Evolutionary conservation across 2,797 vertebrate genomes (phyloP).

Genomic region (Decapterus maruadsi): DNA sequence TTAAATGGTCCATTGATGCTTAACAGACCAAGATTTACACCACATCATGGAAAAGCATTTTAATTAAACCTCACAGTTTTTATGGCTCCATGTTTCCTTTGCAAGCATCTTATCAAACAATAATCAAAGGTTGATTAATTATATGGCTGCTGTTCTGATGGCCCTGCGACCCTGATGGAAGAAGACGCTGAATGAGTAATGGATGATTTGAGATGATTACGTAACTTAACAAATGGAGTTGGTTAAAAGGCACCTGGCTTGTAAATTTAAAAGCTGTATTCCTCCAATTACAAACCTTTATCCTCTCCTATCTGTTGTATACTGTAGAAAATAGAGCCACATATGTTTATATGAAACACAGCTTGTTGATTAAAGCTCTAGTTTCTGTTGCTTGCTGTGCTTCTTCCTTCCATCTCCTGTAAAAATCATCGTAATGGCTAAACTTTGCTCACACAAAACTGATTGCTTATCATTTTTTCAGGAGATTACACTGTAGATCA

Average conservation of each 20-base stretch:
- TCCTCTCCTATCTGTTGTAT: not conserved
- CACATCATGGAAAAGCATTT: not conserved
- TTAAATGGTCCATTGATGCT: not conserved
- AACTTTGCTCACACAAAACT: slow-evolving; percentile 18
- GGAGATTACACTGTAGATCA: slow-evolving; percentile 33
- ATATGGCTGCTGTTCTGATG: not conserved
- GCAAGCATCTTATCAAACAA: slow-evolving; percentile 1
- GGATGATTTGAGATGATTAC: not conserved
- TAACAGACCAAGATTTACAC: not conserved
- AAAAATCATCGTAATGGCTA: slow-evolving; percentile 38
- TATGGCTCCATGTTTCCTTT: not conserved
- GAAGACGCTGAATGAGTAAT: not conserved
- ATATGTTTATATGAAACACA: slow-evolving; percentile 10
- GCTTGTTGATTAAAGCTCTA: not conserved
- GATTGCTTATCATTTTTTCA: slow-evolving; percentile 42
- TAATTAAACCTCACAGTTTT: not conserved
- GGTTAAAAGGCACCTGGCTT: not conserved
- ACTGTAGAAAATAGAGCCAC: too few species aligned
- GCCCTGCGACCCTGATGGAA: slow-evolving; percentile 1
- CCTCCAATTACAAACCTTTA: not conserved
- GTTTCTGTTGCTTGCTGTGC: not conserved
- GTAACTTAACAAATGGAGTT: not conserved
- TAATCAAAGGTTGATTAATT: slow-evolving; percentile 1
- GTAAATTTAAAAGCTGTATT: not conserved
- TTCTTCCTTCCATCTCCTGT: slow-evolving; percentile 1